These are phyloP conservation scores for Epistrophe grossulariae DNA, from an alignment of 2,888 invertebrate species.

Conservation along the genomic window DNA sequence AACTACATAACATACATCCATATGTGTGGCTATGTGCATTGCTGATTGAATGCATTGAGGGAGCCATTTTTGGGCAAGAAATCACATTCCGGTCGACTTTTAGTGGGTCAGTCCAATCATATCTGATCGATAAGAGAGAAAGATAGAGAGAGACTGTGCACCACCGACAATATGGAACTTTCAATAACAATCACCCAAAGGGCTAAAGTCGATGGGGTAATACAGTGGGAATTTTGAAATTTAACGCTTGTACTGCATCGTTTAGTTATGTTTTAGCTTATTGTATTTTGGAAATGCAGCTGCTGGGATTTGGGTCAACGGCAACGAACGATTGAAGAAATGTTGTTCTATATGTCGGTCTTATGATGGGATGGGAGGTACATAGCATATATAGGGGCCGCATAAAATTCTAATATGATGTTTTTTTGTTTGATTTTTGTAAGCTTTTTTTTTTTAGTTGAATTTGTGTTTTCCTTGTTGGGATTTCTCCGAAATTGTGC, in stretches of 20 bases:
- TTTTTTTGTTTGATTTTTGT: constrained; percentile 14
- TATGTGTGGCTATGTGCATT: constrained; percentile 20
- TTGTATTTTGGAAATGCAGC: constrained; percentile 27
- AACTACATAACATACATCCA: background rate
- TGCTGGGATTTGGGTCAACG: constrained; percentile 51
- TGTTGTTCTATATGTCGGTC: constrained; percentile 30
- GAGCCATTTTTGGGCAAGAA: constrained; percentile 65
- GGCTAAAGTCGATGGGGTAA: constrained; percentile 14
- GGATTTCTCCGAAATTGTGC: constrained; percentile 22
- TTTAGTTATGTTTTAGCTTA: constrained; percentile 29
- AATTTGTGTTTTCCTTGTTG: constrained; percentile 12
- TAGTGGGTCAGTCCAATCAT: constrained; percentile 49
- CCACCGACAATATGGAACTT: background rate
- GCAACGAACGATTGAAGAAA: constrained; percentile 17
- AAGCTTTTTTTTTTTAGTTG: constrained; percentile 16
- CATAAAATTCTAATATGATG: constrained; percentile 12
- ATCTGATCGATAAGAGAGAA: constrained; percentile 29
- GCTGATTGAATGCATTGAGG: constrained; percentile 34
- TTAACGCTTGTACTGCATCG: background rate
- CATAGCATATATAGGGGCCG: background rate
- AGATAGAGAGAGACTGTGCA: background rate
- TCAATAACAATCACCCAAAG: constrained; percentile 26
- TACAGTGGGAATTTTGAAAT: constrained; percentile 6
- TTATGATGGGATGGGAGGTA: background rate
- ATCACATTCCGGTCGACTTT: constrained; percentile 52